A percentile compares a stretch with the other conserved stretches of the same genome.
Evolutionary conservation across 2,797 vertebrate species (phyloP).

Genomic region (Crocodylus rhombifer): DNA sequence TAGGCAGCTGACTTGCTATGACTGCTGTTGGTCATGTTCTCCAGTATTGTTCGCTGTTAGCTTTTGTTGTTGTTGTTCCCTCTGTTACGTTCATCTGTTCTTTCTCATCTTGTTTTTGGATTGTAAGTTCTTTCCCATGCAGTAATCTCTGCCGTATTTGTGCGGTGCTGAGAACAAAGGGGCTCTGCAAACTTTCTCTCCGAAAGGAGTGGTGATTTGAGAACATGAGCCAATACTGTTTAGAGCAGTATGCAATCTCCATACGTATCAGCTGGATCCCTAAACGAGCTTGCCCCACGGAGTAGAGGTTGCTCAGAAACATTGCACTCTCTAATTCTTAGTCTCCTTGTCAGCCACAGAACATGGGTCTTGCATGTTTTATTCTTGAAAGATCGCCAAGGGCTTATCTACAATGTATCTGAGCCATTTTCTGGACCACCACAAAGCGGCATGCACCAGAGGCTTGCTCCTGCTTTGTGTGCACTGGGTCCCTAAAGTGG

Average conservation of each 20-base stretch:
- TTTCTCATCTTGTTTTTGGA: background rate
- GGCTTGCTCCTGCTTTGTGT: no score
- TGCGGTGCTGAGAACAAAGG: background rate
- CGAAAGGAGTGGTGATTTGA: background rate
- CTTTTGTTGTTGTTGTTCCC: slow-evolving; percentile 4
- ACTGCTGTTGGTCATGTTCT: background rate
- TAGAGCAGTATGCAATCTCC: background rate
- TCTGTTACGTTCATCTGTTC: slow-evolving; percentile 13
- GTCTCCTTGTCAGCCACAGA: background rate
- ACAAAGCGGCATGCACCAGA: no score
- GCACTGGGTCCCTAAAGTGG: no score
- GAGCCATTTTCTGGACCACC: no score
- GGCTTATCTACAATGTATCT: no score
- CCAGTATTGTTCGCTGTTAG: background rate
- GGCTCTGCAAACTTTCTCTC: background rate
- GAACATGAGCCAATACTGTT: background rate
- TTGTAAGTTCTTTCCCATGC: background rate
- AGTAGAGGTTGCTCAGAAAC: background rate
- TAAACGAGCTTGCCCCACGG: background rate
- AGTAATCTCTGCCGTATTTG: background rate
- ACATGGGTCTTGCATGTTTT: background rate
- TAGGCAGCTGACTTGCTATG: background rate
- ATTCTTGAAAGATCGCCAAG: no score
- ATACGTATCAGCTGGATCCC: background rate
- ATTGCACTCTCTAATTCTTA: background rate